Evolutionary conservation across 1,140 invertebrate species (phyloP), one percentile per base, ranked within the genome.

Genomic region (Apis dorsata): DNA sequence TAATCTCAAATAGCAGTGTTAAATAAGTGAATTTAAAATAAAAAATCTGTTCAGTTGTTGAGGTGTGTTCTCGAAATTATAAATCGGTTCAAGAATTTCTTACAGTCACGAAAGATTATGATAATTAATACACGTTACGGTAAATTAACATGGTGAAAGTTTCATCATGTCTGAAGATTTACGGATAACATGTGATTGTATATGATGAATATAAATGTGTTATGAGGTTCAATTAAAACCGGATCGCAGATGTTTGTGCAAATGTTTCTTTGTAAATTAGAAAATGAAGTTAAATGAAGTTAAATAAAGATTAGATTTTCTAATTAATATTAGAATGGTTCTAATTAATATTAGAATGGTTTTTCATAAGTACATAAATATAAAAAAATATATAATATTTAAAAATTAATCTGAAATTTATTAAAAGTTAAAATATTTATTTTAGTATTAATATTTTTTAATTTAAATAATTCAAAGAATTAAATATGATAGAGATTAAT

Each of bases 21-120:
- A 55, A 72, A 24, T 80, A 76, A 81, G 73, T 49, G 62, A 10
- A 59, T 76, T 69, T 66, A 15, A 53, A n/a, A n/a, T n/a, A n/a
- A n/a, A n/a, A 59, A 7, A 12, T 19, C 19, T 44, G 34, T 7
- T 44, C 34, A 44, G 2, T 44, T 44, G 13, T 3, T 13, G 49
- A 73, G 19, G 10, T 44, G 15, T 2, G 12, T 59, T n/a, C 44
- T 66, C 53, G 62, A 68, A 53, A n/a, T 76, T 66, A 34, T 3
- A 34, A 57, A 74, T 76, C 62, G 62, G 5, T 24, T 28, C 79
- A 59, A 57, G 51, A 66, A 65, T 74, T 57, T 49, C 51, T 28
- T 66, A 49, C 51, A 53, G 28, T 15, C 15, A 44, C 34, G 34
- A 44, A 44, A 44, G 34, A 44, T 44, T 44, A 44, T 44, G 34